These are phyloP conservation scores for Choloepus didactylus DNA, from an alignment of 2,797 vertebrate species.

Conservation along the genomic window DNA sequence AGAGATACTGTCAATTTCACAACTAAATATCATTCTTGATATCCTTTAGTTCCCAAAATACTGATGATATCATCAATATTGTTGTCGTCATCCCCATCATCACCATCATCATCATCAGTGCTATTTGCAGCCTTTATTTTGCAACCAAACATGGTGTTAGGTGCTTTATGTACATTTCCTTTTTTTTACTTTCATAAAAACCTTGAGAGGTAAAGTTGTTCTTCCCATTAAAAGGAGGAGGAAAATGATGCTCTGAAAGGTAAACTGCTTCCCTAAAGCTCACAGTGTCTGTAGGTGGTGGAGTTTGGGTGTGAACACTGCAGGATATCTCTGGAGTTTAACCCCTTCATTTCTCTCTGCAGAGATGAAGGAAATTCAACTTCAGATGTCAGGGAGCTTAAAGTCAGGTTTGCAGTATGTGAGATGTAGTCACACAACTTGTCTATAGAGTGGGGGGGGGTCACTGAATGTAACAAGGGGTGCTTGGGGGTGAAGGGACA, in stretches of 20 bases:
- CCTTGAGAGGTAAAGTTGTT: not conserved
- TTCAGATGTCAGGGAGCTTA: not conserved
- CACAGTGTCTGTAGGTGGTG: not conserved
- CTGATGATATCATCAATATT: too few relatives aligned
- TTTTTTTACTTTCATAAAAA: not conserved
- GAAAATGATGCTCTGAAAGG: not conserved
- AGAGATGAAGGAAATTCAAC: not conserved
- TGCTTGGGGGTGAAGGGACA: not conserved
- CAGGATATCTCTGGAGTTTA: not conserved
- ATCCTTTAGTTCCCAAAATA: not conserved
- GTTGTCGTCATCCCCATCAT: too few relatives aligned
- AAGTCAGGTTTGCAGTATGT: not conserved
- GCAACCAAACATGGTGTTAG: not conserved
- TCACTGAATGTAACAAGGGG: not conserved
- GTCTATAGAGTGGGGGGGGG: not conserved
- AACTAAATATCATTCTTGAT: not conserved
- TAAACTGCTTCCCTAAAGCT: not conserved
- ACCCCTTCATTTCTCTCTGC: not conserved
- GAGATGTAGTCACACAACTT: not conserved
- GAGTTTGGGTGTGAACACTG: not conserved
- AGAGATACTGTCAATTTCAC: not conserved
- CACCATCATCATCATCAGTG: not conserved
- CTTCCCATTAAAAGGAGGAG: not conserved
- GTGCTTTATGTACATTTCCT: not conserved
- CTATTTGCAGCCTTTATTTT: not conserved